These are phyloP conservation scores for Scomber scombrus DNA, from an alignment of 2,113 vertebrate genomes.

Conservation along the genomic window DNA sequence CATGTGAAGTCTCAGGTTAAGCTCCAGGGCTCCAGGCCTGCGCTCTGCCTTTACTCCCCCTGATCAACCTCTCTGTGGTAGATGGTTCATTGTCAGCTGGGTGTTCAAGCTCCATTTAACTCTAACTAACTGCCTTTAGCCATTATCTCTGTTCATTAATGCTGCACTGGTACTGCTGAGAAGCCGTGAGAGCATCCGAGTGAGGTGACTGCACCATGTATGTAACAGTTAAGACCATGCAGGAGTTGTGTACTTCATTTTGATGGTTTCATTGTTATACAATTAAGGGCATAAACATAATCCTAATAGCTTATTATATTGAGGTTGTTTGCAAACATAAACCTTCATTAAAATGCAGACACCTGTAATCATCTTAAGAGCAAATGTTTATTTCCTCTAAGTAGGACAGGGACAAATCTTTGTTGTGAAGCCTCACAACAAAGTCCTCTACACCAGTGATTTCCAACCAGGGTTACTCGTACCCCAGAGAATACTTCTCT, in stretches of 20 bases:
- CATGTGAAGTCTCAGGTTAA: slow-evolving; percentile 57
- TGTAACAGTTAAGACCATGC: slow-evolving; percentile 21
- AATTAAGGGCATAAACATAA: slow-evolving; percentile 52
- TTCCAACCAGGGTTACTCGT: neutral
- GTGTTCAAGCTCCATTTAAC: slow-evolving; percentile 85
- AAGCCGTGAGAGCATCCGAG: slow-evolving; percentile 51
- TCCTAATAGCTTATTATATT: slow-evolving; percentile 33
- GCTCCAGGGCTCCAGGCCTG: slow-evolving; percentile 41
- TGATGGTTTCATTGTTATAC: slow-evolving; percentile 48
- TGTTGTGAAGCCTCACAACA: slow-evolving; percentile 27
- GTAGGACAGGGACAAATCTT: slow-evolving; percentile 40
- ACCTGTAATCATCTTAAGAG: slow-evolving; percentile 56
- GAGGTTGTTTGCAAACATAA: slow-evolving; percentile 50
- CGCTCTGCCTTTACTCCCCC: slow-evolving; percentile 51
- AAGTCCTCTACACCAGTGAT: neutral
- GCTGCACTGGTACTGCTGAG: slow-evolving; percentile 59
- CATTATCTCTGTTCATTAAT: slow-evolving; percentile 79
- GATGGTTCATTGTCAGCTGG: slow-evolving; percentile 76
- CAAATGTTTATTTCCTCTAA: slow-evolving; percentile 49
- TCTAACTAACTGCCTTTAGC: slow-evolving; percentile 78
- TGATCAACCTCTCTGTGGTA: slow-evolving; percentile 66
- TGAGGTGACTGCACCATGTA: slow-evolving; percentile 50
- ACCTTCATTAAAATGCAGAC: slow-evolving; percentile 53
- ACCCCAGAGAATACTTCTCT: neutral
- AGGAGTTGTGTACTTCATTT: slow-evolving; percentile 6